These are phyloP conservation scores for Rhodinocichla rosea DNA, from an alignment of 2,113 vertebrate genomes.

Conservation along the genomic window DNA sequence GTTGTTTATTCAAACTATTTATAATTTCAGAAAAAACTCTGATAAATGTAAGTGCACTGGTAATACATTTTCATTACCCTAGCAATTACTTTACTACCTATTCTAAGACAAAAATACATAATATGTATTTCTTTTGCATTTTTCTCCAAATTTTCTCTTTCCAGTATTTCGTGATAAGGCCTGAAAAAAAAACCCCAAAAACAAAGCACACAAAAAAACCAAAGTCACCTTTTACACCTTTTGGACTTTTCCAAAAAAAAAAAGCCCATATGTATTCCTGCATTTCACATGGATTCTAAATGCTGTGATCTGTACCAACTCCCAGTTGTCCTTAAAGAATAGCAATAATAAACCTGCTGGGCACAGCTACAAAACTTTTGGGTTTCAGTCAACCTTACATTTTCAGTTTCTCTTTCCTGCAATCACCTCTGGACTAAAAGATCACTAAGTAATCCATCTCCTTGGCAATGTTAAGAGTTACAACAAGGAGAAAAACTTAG, in stretches of 20 bases:
- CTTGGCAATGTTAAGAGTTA: background rate
- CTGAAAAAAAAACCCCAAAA: background rate
- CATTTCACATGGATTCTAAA: background rate
- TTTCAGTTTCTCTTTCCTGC: background rate
- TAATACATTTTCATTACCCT: background rate
- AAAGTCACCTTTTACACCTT: background rate
- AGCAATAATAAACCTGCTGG: background rate
- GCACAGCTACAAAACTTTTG: background rate
- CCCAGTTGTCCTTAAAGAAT: background rate
- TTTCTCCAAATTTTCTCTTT: background rate
- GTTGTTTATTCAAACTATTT: constrained; percentile 10
- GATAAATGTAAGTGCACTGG: background rate
- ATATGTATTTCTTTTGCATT: background rate
- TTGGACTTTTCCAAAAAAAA: background rate
- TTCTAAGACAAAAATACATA: background rate
- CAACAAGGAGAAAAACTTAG: background rate
- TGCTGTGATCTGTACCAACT: background rate
- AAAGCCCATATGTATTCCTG: background rate
- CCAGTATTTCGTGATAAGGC: background rate
- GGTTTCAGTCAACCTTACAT: background rate
- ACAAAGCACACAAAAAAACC: fast-evolving
- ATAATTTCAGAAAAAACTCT: background rate
- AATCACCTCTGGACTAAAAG: background rate
- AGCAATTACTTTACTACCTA: background rate
- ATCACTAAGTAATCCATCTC: background rate